phyloP scores from a whole-genome alignment of 2,888 invertebrate genomes.

The Rhagophthalmus giganteus region DNA sequence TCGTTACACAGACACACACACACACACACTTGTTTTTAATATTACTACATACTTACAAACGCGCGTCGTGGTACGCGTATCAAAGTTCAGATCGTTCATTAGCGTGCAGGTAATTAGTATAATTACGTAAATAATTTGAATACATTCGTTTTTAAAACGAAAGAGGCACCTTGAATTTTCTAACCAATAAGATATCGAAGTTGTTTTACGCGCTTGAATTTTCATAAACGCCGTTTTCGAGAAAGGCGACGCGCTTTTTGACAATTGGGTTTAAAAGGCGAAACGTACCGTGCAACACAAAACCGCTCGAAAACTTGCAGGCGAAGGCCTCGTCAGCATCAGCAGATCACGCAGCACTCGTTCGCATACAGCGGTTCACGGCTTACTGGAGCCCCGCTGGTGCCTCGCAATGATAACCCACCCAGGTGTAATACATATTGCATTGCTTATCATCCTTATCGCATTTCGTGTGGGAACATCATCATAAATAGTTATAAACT shows the following conservation, averaged over 20 bases:
- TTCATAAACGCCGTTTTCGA: neutral
- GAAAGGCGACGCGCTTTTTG: too few species aligned
- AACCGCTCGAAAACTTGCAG: constrained; percentile 1
- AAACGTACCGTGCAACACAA: constrained; percentile 7
- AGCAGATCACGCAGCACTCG: constrained; percentile 21
- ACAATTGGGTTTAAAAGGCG: too few species aligned
- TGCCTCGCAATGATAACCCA: constrained; percentile 27
- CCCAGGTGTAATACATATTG: constrained; percentile 26
- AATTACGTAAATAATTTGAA: constrained; percentile 7
- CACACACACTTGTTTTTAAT: too few species aligned
- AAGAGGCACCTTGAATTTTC: constrained; percentile 2
- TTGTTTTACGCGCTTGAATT: neutral
- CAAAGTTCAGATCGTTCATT: neutral
- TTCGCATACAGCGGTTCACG: constrained; percentile 24
- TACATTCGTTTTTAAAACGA: neutral
- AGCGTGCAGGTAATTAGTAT: constrained; percentile 6
- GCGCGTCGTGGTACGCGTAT: neutral
- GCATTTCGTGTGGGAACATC: too few species aligned
- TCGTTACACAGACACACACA: too few species aligned
- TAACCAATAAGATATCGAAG: neutral
- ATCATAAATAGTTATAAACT: too few species aligned
- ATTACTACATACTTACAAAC: neutral
- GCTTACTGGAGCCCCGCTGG: constrained; percentile 30
- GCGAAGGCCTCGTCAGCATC: constrained; percentile 20
- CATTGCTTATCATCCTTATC: constrained; percentile 28